A percentile compares a stretch with the other conserved stretches of the same genome.
Conservation (phyloP, 2,888 invertebrate genomes). For the Drosophila recens region DNA sequence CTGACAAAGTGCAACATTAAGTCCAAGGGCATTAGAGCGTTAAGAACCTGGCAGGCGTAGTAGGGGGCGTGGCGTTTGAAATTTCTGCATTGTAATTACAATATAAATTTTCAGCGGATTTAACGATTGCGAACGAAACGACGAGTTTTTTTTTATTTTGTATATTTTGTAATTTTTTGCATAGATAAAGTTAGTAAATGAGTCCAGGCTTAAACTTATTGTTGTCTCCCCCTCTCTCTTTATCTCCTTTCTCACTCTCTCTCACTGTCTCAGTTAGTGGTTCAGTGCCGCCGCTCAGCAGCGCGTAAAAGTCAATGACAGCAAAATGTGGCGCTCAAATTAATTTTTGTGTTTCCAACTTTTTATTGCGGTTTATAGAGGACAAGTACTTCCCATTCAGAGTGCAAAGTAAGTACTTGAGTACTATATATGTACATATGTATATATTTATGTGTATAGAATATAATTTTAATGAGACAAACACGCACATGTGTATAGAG, state of each 20-base stretch:
- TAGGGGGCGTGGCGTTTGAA: constrained; percentile 28
- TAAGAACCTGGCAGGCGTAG: constrained; percentile 35
- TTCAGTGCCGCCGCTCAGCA: constrained; percentile 64
- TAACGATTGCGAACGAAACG: constrained; percentile 46
- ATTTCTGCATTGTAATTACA: constrained; percentile 56
- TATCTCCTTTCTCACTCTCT: not conserved
- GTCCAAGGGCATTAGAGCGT: constrained; percentile 67
- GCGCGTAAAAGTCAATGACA: constrained; percentile 80
- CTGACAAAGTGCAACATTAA: constrained; percentile 51
- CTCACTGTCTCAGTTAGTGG: constrained; percentile 13
- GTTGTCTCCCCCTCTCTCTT: constrained; percentile 4
- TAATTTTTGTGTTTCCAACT: constrained; percentile 54
- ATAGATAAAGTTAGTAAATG: constrained; percentile 72
- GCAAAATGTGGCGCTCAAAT: constrained; percentile 74
- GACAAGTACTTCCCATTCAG: constrained; percentile 27
- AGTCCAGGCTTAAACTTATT: constrained; percentile 48
- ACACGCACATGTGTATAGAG: constrained; percentile 40
- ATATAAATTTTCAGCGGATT: constrained; percentile 63
- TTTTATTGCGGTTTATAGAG: constrained; percentile 68
- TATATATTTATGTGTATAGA: constrained; percentile 1
- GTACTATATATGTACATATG: not conserved
- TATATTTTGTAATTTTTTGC: constrained; percentile 59
- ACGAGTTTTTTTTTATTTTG: constrained; percentile 16
- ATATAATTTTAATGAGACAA: constrained; percentile 68
- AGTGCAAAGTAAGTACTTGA: constrained; percentile 8